Evolutionary conservation across 2,888 invertebrate species (phyloP), one percentile per base, ranked within the genome.

Genomic region (Spicauda simplicius): DNA sequence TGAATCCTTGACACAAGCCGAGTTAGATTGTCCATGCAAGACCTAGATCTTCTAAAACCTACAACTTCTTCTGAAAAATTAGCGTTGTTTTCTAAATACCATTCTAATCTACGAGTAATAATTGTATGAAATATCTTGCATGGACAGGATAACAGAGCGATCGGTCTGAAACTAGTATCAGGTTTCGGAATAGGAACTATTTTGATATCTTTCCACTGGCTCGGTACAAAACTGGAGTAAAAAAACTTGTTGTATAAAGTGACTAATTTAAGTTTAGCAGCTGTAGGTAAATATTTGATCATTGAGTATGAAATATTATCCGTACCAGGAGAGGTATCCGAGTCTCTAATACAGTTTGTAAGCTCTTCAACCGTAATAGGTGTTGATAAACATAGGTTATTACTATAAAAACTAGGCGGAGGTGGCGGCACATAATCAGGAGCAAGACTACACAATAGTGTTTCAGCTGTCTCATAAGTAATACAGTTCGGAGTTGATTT

Each of bases 11-110:
- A 59, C 16, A 71, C 62, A 11, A 73, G 10, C 6, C 18, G 59
- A 18, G 59, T 65, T 7, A 72, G 55, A 60, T 59, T 69, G 52
- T 72, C 70, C 14, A 69, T 14, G 10, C 64, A 66, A 0, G 72
- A 72, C n/a, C 48, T 37, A 12, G 60, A 56, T 48, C 63, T 74
- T 45, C 70, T 69, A 41, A 73, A 73, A 12, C 71, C 71, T 10
- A 55, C 54, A 7, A 71, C 70, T 19, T 69, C 62, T 14, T 37
- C 19, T 12, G 66, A 68, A 45, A 73, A 70, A 10, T 58, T 2
- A 16, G 50, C 11, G 6, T 63, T 68, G 12, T 52, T 64, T 53
- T 72, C 72, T 0, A 69, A 4, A 33, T 54, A 69, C 71, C 69
- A 73, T 20, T 70, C 70, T n/a, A 72, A 5, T 50, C 69, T 59